Percentiles rank a stretch among this genome's conserved stretches.
These are phyloP conservation scores for Cydia fagiglandana DNA, from an alignment of 1,140 invertebrate genomes.

Conservation along the genomic window DNA sequence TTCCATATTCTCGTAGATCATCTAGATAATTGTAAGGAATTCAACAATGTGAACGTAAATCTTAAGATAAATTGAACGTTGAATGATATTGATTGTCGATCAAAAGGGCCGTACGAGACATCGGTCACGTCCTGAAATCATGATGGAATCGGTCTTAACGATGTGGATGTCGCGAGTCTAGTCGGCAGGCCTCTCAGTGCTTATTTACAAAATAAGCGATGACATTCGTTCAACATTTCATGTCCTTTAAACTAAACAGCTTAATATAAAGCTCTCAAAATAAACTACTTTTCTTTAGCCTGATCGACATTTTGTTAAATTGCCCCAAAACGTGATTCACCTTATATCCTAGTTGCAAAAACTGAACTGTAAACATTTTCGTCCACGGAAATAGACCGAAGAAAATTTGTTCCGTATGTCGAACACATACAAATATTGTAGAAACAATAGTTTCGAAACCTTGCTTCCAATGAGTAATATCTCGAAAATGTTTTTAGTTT, in stretches of 20 bases:
- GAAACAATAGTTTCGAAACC: constrained; percentile 60
- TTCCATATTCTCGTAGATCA: constrained; percentile 36
- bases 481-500: constrained; percentile 57
- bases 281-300: not conserved
- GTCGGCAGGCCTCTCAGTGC: not conserved
- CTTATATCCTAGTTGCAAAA: constrained; percentile 46
- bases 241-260: not conserved
- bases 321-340: not conserved
- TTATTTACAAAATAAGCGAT: not conserved
- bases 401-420: constrained; percentile 58
- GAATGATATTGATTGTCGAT: constrained; percentile 63
- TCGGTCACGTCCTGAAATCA: constrained; percentile 48
- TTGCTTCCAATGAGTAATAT: constrained; percentile 60
- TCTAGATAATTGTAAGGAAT: constrained; percentile 52
- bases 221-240: not conserved
- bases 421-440: constrained; percentile 48
- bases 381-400: constrained; percentile 58
- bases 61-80: constrained; percentile 61
- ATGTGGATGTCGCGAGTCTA: constrained; percentile 41
- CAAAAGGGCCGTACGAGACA: constrained; percentile 57
- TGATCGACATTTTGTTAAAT: constrained; percentile 38
- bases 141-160: constrained; percentile 50
- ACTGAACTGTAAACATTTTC: constrained; percentile 52
- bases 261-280: constrained; percentile 29
- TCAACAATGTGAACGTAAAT: constrained; percentile 67